phyloP scores from a whole-genome alignment of 2,888 invertebrate genomes.

The Herminia tarsipennalis region DNA sequence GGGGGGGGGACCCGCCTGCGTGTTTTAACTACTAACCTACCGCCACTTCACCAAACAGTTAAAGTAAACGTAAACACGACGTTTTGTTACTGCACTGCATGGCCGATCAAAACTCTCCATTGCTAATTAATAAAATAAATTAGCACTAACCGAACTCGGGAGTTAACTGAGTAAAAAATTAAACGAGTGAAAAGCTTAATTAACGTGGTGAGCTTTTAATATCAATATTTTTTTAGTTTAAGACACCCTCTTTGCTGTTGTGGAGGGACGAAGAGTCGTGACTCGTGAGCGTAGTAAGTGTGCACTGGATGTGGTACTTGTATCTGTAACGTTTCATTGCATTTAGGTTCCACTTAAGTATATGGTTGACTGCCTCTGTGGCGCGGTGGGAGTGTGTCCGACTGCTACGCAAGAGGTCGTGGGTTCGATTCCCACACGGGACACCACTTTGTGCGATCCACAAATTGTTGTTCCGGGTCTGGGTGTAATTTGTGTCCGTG shows the following conservation, averaged over 20 bases:
- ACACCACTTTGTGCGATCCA: no score
- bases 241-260: constrained; percentile 70
- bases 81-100: constrained; percentile 34
- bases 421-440: no score
- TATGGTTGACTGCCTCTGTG: no score
- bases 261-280: constrained; percentile 44
- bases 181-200: constrained; percentile 81
- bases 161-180: constrained; percentile 75
- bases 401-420: no score
- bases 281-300: constrained; percentile 22
- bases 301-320: constrained; percentile 28
- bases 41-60: background rate
- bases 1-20: no score
- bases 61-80: constrained; percentile 11
- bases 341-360: no score
- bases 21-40: no score
- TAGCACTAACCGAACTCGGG: constrained; percentile 67
- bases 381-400: no score
- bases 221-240: constrained; percentile 82
- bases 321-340: background rate
- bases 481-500: no score
- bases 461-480: no score
- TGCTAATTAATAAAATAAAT: constrained; percentile 80
- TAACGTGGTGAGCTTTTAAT: constrained; percentile 75
- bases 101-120: constrained; percentile 68